Conservation (phyloP, 2,888 invertebrate species). For the Drosophila gaucha region DNA sequence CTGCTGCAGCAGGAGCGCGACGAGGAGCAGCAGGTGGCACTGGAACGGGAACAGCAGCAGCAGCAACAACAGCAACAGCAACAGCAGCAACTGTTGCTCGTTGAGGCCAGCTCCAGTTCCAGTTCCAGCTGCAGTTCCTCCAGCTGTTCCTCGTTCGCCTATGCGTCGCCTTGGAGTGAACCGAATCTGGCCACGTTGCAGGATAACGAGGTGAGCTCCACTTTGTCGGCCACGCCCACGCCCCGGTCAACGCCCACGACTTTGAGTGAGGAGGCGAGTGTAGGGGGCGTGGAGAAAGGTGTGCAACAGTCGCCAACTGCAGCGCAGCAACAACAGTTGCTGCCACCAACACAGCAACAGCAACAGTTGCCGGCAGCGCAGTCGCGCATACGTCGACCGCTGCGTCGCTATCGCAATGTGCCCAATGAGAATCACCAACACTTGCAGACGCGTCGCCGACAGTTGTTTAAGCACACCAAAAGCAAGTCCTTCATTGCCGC, state of each 20-base stretch:
- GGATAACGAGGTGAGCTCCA: conserved; percentile 70
- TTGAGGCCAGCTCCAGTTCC: conserved; percentile 37
- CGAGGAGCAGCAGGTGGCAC: conserved; percentile 79
- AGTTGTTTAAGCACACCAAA: conserved; percentile 56
- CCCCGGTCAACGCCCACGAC: conserved; percentile 7
- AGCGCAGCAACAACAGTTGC: conserved; percentile 1
- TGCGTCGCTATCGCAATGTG: conserved; percentile 78
- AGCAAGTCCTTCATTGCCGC: conserved; percentile 50
- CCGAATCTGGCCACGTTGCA: conserved; percentile 47
- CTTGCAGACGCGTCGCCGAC: conserved; percentile 64
- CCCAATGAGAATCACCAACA: conserved; percentile 81
- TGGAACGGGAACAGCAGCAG: conserved; percentile 65
- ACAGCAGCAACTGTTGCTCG: conserved; percentile 30
- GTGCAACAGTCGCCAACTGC: not conserved
- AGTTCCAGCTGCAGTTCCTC: conserved; percentile 30
- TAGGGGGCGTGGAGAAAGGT: not conserved
- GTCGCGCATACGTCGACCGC: conserved; percentile 35
- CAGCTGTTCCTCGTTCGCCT: conserved; percentile 8
- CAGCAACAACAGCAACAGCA: conserved; percentile 59
- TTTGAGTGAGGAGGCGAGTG: not conserved
- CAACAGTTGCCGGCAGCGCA: conserved; percentile 2
- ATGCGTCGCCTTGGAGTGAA: conserved; percentile 27
- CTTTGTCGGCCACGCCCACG: conserved; percentile 53
- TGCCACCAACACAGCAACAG: not conserved
- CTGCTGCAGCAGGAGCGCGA: conserved; percentile 80